Evolutionary conservation across 2,888 invertebrate species (phyloP), one percentile per base, ranked within the genome.

Genomic region (Mayetiola destructor): DNA sequence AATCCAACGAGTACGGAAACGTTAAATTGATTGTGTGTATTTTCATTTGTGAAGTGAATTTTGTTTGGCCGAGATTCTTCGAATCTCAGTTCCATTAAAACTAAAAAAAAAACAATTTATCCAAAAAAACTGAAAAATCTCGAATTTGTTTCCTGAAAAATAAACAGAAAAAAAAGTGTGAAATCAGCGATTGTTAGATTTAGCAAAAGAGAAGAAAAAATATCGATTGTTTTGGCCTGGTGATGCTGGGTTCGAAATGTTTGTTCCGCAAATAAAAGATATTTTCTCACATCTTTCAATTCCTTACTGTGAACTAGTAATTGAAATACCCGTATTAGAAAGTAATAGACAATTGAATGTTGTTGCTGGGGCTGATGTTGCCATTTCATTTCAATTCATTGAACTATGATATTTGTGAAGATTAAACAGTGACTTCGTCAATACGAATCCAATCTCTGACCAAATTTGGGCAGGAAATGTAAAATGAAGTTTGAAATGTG

Each of bases 1-100:
- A 48, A 48, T 48, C 48, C 48, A 48, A 48, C 48, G 48, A 48
- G 48, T 48, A 48, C 48, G 48, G 48, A 48, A 48, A 48, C 48
- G 48, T 27, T 27, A 39, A 39, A 39, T 48, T 48, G 3, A n/a
- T 48, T 48, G 48, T 48, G 48, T 48, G 48, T 48, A 48, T 48
- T 48, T 48, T 48, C 48, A n/a, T 21, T 14, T n/a, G n/a, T n/a
- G n/a, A n/a, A n/a, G n/a, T n/a, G n/a, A n/a, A n/a, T n/a, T n/a
- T n/a, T n/a, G n/a, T n/a, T n/a, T n/a, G n/a, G n/a, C n/a, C n/a
- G n/a, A n/a, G n/a, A n/a, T n/a, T n/a, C n/a, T n/a, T n/a, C n/a
- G n/a, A n/a, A n/a, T n/a, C n/a, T n/a, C n/a, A n/a, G n/a, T n/a
- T n/a, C n/a, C n/a, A n/a, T n/a, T n/a, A n/a, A n/a, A n/a, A n/a